Conservation (phyloP, 2,113 vertebrate genomes). For the Ciconia maguari region DNA sequence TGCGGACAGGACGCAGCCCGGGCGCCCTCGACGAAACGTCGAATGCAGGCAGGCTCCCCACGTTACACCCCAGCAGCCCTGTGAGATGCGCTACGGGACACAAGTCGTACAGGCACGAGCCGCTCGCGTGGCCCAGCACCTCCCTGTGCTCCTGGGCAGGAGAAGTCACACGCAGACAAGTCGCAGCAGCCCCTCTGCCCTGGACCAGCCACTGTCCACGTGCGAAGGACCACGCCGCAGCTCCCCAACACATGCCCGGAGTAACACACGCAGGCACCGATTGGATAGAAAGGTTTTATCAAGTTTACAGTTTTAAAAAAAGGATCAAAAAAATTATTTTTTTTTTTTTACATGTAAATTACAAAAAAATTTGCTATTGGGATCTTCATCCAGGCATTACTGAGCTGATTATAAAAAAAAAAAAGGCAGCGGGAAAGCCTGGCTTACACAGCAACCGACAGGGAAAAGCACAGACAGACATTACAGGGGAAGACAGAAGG, state of each 20-base stretch:
- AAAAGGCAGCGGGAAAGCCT: constrained; percentile 17
- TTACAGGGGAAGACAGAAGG: neutral
- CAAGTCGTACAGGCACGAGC: rapidly evolving
- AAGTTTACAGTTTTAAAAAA: constrained; percentile 56
- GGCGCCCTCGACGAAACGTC: rapidly evolving
- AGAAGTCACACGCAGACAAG: neutral
- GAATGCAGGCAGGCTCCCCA: rapidly evolving
- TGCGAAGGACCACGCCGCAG: rapidly evolving
- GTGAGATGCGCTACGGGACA: rapidly evolving
- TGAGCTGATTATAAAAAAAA: neutral
- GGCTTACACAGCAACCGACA: neutral
- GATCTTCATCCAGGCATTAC: neutral
- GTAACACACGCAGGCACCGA: neutral
- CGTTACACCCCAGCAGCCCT: neutral
- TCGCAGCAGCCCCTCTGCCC: neutral
- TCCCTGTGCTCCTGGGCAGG: rapidly evolving
- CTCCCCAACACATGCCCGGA: neutral
- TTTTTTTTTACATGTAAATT: constrained; percentile 1
- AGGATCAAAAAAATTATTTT: neutral
- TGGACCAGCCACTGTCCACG: rapidly evolving
- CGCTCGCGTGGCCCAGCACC: rapidly evolving
- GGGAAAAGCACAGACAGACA: neutral
- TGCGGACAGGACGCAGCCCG: neutral
- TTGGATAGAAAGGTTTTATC: constrained; percentile 59
- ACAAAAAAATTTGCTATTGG: neutral